Base-by-base conservation (phyloP, 2,797 vertebrate species). In the Eospalax fontanierii region DNA sequence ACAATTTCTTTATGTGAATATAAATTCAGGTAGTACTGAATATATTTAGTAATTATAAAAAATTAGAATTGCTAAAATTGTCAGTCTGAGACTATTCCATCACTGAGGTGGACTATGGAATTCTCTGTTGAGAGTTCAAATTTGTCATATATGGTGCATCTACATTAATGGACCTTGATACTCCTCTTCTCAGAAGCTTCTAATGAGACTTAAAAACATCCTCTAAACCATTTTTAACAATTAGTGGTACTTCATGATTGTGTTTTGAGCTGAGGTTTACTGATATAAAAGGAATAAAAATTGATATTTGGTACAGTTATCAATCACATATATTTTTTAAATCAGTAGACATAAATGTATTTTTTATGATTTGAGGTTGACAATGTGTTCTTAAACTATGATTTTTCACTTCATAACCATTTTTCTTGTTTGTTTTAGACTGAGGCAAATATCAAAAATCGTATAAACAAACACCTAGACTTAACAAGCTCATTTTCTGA, bases 191-290 rank as follows among this genome's bases (percentile, higher is more conserved):
- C 68, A 90, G 24, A 94, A 6, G 57, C 33, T 97, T 54, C 19
- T 97, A 93, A 97, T 95, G 50, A 97, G 15, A 74, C 94, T 46
- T 86, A 94, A 96, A 97, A 28, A 5, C 1, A 92, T 33, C 35
- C 93, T 94, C 96, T 91, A 95, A 97, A 19, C 0, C 4, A 33
- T 0, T 5, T 97, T 95, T n/a, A 9, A 6, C 50, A 96, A 95
- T 61, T 68, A 75, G 63, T 74, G 90, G 6, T 88, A 76, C 85
- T 95, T 91, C 8, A 85, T 90, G 24, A 10, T 80, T 80, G 93
- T 95, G 28, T 97, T 97, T 9, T 91, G 26, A 92, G 93, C 19
- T 87, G 11, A 50, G 2, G 71, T 80, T 79, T 91, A 92, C 70
- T 54, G 63, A 83, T 96, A 33, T 90, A 76, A 54, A 89, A 79